A percentile compares a stretch with the other conserved stretches of the same genome.
phyloP scores from a whole-genome alignment of 2,113 vertebrate genomes.

The Plectropomus leopardus region DNA sequence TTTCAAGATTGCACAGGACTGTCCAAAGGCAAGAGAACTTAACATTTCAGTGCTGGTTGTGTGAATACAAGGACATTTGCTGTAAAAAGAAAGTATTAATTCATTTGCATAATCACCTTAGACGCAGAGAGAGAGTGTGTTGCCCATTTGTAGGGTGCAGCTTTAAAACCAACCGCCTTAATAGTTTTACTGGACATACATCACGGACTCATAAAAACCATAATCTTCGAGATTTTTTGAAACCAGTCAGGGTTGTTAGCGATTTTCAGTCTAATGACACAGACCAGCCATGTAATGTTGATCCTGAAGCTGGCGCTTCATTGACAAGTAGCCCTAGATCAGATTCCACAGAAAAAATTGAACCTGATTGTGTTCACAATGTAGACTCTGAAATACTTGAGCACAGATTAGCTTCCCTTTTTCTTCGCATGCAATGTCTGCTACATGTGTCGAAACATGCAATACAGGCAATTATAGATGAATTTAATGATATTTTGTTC shows the following conservation, averaged over 20 bases:
- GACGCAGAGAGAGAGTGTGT: conserved; percentile 25
- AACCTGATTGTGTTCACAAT: neutral
- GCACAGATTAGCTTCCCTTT: neutral
- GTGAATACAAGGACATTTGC: conserved; percentile 14
- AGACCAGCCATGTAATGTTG: conserved; percentile 7
- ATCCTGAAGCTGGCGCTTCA: neutral
- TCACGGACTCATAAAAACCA: no score
- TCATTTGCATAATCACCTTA: conserved; percentile 29
- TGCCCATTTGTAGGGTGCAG: no score
- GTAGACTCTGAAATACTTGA: neutral
- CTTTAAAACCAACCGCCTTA: no score
- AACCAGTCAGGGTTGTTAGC: no score
- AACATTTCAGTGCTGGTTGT: conserved; percentile 28
- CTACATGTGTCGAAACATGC: neutral
- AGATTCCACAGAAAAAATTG: neutral
- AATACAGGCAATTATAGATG: conserved; percentile 5
- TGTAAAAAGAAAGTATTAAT: conserved; percentile 22
- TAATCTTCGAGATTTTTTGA: no score
- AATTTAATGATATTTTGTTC: conserved; percentile 1
- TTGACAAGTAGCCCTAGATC: neutral
- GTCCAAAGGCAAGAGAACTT: conserved; percentile 20
- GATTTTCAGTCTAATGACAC: conserved; percentile 9
- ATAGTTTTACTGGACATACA: no score
- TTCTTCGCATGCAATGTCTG: neutral
- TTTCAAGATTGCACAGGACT: conserved; percentile 30